Evolutionary conservation across 2,888 invertebrate genomes (phyloP), one percentile per base, ranked within the genome.

Genomic region (Agrotis puta): DNA sequence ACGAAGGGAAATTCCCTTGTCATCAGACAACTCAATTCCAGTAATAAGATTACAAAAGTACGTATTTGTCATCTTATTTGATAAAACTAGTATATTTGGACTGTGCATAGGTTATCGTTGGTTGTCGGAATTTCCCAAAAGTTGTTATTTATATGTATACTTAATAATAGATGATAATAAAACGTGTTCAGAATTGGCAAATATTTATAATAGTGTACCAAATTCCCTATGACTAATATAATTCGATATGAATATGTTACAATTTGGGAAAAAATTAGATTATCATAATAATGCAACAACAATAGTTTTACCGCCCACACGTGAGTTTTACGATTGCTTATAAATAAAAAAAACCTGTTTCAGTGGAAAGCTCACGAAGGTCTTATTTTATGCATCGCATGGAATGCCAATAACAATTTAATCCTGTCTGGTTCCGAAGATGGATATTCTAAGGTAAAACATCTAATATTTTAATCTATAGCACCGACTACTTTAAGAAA

Each of bases 291-390:
- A n/a, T n/a, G n/a, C n/a, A 47, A 18, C 2, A 54, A 54, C 11
- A n/a, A 13, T n/a, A n/a, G 14, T n/a, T 56, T 39, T 39, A 39
- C 39, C 11, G n/a, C n/a, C 56, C 18, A 18, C 27, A 27, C 24
- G 1, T 4, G 2, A 27, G 11, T 54, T 27, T 27, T 27, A 13
- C 27, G 27, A 54, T 20, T 22, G 13, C 27, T 20, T 7, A 16
- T 33, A 18, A 45, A 9, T 33, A 54, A n/a, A 13, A 45, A 18
- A 45, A 24, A 70, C 58, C 56, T 74, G 95, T 76, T 96, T 58
- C 92, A 99, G 98, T 99, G 99, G 99, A 98, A 98, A 91, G 99
- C 99, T 6, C 99, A 99, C 88, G 99, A 99, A 85, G 99, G 98
- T 2, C 95, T 99, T 2, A 98, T 99, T 72, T 95, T 99, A 71